Evolutionary conservation across 2,888 invertebrate genomes (phyloP).

Genomic region (Syrphus vitripennis): DNA sequence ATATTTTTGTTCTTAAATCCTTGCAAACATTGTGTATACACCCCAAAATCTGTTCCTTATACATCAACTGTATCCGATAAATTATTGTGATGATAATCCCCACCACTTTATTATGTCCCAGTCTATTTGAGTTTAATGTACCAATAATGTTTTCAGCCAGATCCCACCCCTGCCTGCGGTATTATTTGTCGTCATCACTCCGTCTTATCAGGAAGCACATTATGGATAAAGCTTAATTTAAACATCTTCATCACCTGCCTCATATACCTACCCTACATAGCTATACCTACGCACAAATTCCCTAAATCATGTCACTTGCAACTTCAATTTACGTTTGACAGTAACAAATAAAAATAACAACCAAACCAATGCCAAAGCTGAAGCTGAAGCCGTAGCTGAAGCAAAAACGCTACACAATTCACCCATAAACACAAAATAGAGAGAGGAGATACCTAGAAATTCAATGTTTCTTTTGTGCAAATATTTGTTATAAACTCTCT

Average conservation of each 20-base stretch:
- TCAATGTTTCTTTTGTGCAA: constrained; percentile 61
- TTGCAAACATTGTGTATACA: not conserved
- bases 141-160: not conserved
- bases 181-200: not conserved
- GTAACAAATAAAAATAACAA: not conserved
- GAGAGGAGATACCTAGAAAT: too few species aligned
- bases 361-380: not conserved
- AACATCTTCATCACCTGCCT: constrained; percentile 5
- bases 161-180: not conserved
- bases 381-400: too few species aligned
- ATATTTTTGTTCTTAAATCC: not conserved
- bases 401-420: not conserved
- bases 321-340: constrained; percentile 55
- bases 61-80: not conserved
- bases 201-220: not conserved
- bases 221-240: constrained; percentile 19
- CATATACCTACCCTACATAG: too few species aligned
- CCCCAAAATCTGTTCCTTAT: not conserved
- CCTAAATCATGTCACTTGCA: constrained; percentile 52
- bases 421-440: constrained; percentile 30
- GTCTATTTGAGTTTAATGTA: not conserved
- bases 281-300: too few species aligned
- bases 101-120: not conserved
- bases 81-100: not conserved
- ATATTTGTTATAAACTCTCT: constrained; percentile 49